Conservation (phyloP, 1,140 invertebrate species). For the Lithobius niger region DNA sequence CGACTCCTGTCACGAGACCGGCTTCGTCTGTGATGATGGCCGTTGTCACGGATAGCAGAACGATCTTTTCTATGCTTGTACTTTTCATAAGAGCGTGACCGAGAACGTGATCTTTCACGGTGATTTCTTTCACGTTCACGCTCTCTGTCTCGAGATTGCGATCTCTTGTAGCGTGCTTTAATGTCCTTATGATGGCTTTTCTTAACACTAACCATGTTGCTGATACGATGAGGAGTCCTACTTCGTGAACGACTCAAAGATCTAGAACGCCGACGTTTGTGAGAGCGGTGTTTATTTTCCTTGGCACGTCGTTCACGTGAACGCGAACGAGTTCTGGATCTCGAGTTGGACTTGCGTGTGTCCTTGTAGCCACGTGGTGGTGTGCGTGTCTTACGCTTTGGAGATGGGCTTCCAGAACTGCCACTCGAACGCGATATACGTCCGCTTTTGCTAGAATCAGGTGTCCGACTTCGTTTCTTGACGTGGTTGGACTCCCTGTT, state of each 20-base stretch:
- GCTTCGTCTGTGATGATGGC: constrained; percentile 10
- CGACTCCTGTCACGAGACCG: constrained; percentile 4
- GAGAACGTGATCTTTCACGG: background rate
- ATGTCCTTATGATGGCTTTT: background rate
- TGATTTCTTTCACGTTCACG: background rate
- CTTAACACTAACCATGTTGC: background rate
- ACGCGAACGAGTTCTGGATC: constrained; percentile 11
- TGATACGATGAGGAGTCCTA: background rate
- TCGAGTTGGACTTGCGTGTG: background rate
- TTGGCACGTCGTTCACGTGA: constrained; percentile 7
- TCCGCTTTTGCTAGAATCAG: constrained; percentile 1
- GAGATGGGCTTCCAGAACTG: background rate
- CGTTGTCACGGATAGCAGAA: background rate
- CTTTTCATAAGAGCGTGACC: constrained; percentile 7
- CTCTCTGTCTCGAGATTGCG: background rate
- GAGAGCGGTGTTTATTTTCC: constrained; percentile 7
- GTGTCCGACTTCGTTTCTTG: background rate
- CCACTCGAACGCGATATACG: background rate
- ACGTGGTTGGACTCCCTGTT: constrained; percentile 3
- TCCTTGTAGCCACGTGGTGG: constrained; percentile 7
- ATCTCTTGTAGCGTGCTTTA: background rate
- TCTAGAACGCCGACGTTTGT: constrained; percentile 8
- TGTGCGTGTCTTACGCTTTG: background rate
- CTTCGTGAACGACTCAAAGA: constrained; percentile 8
- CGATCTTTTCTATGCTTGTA: constrained; percentile 8